phyloP scores from a whole-genome alignment of 2,113 vertebrate species.

The Microcebus lehilahytsara region DNA sequence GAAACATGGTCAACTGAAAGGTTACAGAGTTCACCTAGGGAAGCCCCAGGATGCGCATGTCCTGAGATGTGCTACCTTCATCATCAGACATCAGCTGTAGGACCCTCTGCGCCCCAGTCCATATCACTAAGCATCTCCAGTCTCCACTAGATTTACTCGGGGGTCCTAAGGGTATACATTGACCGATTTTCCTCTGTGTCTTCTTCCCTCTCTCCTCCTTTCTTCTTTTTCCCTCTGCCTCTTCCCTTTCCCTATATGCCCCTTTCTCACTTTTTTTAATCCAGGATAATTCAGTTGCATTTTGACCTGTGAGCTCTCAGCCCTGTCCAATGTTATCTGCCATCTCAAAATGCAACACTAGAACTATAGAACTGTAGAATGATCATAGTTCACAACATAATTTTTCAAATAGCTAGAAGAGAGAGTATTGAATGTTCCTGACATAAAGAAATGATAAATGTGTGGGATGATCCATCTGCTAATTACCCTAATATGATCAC shows the following conservation, averaged over 20 bases:
- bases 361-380: not conserved
- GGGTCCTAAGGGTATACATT: not conserved
- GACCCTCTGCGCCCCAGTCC: not conserved
- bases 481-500: not conserved
- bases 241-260: not conserved
- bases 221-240: not conserved
- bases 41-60: not conserved
- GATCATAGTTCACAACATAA: not conserved
- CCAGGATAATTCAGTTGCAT: not conserved
- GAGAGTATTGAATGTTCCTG: not conserved
- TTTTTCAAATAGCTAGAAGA: not conserved
- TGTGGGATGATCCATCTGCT: not conserved
- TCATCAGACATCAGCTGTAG: not conserved
- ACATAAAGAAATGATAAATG: not conserved
- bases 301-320: not conserved
- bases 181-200: not conserved
- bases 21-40: not conserved
- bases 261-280: not conserved
- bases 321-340: not conserved
- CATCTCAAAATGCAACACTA: too few relatives aligned
- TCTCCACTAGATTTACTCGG: not conserved
- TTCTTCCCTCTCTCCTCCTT: not conserved
- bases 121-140: not conserved
- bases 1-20: not conserved
- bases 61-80: not conserved